Conservation (phyloP, 2,797 vertebrate genomes). For the Enteromius thamalakanensis region DNA sequence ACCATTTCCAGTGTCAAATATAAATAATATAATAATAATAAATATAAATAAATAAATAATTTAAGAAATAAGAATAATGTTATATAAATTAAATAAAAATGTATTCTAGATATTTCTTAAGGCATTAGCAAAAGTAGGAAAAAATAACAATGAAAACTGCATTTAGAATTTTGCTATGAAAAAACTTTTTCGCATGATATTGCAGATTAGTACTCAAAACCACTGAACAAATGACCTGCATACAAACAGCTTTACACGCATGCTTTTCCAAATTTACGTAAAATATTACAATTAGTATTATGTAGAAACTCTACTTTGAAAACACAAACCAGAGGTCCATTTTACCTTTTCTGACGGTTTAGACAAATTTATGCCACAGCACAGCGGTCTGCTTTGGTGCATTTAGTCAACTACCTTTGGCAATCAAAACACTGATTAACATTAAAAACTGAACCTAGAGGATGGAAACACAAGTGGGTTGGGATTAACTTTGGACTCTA, state of each 20-base stretch:
- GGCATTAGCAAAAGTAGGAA: not conserved
- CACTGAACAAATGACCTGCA: not conserved
- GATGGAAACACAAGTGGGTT: not conserved
- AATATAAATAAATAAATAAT: too few relatives aligned
- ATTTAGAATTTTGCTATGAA: not conserved
- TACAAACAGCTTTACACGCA: not conserved
- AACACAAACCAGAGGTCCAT: too few relatives aligned
- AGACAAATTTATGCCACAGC: slow-evolving; percentile 18
- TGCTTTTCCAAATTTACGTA: not conserved
- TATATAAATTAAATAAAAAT: too few relatives aligned
- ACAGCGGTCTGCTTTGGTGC: not conserved
- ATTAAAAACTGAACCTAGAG: not conserved
- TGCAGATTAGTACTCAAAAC: not conserved
- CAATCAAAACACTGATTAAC: slow-evolving; percentile 22
- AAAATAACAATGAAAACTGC: not conserved
- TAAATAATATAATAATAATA: too few relatives aligned
- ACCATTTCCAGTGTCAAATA: not conserved
- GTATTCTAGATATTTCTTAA: not conserved
- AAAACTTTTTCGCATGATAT: not conserved
- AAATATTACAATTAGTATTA: not conserved
- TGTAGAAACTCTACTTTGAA: too few relatives aligned
- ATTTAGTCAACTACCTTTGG: slow-evolving; percentile 20
- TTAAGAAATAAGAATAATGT: too few relatives aligned
- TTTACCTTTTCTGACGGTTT: slow-evolving; percentile 18
- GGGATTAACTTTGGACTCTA: slow-evolving; percentile 4